These are phyloP conservation scores for Papilio polyxenes DNA, from an alignment of 1,140 invertebrate genomes.

Conservation along the genomic window DNA sequence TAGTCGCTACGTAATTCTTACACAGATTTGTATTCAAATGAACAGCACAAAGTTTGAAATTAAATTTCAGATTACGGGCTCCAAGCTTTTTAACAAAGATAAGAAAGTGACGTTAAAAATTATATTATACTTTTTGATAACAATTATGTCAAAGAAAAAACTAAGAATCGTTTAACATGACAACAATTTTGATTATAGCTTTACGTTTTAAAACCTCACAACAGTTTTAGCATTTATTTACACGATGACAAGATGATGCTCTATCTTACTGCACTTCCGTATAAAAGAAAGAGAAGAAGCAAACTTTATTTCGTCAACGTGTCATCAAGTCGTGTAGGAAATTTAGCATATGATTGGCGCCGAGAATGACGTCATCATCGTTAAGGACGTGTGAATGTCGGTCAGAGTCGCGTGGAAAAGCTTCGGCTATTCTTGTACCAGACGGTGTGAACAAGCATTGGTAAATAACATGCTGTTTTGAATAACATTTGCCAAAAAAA, in stretches of 20 bases:
- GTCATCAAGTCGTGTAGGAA: neutral
- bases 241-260: neutral
- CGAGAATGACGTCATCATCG: neutral
- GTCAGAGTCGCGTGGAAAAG: neutral
- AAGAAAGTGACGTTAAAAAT: neutral
- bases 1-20: neutral
- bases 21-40: conserved; percentile 13
- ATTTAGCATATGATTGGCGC: conserved; percentile 1
- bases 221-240: neutral
- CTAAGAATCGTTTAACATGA: too few species aligned
- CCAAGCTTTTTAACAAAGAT: conserved; percentile 21
- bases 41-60: conserved; percentile 26
- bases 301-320: neutral
- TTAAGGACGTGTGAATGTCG: conserved; percentile 17
- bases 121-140: neutral
- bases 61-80: conserved; percentile 16
- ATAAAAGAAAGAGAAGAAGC: neutral
- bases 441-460: conserved; percentile 1
- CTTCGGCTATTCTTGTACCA: neutral
- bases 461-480: conserved; percentile 1
- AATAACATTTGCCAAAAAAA: conserved; percentile 2
- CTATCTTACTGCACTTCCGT: neutral
- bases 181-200: neutral
- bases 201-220: neutral
- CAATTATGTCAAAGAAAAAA: too few species aligned